These are phyloP conservation scores for Amorpha juglandis DNA, from an alignment of 2,888 invertebrate genomes.

Conservation along the genomic window DNA sequence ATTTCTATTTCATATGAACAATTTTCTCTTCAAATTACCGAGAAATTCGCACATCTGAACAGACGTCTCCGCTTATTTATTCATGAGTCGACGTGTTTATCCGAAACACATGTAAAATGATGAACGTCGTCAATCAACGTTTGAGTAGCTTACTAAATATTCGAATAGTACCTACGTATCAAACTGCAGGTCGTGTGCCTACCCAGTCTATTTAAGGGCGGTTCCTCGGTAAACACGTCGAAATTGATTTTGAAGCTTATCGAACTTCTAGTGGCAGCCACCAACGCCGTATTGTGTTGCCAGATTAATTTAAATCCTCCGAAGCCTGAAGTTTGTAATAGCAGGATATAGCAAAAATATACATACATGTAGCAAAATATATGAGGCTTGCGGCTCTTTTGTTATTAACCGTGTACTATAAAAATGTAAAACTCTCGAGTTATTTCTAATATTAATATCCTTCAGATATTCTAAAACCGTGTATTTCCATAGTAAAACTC, in stretches of 20 bases:
- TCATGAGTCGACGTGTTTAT: not conserved
- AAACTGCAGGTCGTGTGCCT: constrained; percentile 41
- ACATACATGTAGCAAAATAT: no score
- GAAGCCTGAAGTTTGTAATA: not conserved
- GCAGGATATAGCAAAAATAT: not conserved
- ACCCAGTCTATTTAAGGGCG: constrained; percentile 56
- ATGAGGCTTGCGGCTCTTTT: not conserved
- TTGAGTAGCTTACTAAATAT: constrained; percentile 37
- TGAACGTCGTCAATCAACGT: constrained; percentile 2
- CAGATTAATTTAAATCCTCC: constrained; percentile 13
- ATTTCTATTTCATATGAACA: no score
- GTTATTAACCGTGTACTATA: not conserved
- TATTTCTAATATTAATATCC: no score
- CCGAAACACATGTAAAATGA: not conserved
- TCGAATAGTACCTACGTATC: constrained; percentile 31
- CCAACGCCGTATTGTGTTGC: constrained; percentile 29
- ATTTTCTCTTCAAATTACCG: not conserved
- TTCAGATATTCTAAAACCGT: no score
- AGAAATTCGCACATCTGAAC: not conserved
- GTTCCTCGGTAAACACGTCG: constrained; percentile 67
- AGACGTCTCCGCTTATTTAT: not conserved
- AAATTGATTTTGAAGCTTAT: constrained; percentile 77
- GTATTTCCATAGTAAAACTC: not conserved
- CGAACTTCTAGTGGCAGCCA: constrained; percentile 47
- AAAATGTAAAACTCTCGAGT: no score